Conservation (phyloP, 1,140 invertebrate genomes). For the Drosophila littoralis region DNA sequence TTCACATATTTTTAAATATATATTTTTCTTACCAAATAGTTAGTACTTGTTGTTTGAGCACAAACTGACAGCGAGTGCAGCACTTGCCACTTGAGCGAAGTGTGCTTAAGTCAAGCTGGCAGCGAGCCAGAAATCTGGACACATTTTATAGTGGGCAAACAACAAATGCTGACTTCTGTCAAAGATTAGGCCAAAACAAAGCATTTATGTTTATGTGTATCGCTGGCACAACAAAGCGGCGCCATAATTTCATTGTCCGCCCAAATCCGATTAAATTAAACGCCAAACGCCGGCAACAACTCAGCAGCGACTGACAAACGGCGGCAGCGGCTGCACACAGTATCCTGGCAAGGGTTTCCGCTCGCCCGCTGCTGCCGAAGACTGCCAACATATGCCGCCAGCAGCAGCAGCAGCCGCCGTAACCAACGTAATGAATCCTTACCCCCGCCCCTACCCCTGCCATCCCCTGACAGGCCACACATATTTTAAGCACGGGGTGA, state of each 20-base stretch:
- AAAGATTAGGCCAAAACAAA: constrained; percentile 79
- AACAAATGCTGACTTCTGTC: constrained; percentile 77
- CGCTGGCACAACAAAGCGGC: constrained; percentile 73
- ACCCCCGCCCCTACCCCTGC: neutral
- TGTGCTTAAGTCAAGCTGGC: constrained; percentile 51
- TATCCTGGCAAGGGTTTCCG: constrained; percentile 76
- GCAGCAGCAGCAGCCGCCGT: constrained; percentile 59
- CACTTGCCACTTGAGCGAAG: constrained; percentile 31
- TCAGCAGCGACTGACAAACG: constrained; percentile 50
- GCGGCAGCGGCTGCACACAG: constrained; percentile 68
- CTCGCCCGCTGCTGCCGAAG: constrained; percentile 59
- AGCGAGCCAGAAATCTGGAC: constrained; percentile 63
- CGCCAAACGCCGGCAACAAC: constrained; percentile 56
- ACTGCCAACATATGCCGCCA: constrained; percentile 81
- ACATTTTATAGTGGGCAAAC: constrained; percentile 62
- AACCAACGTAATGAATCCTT: constrained; percentile 60
- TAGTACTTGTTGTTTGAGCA: constrained; percentile 3
- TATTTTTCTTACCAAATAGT: constrained; percentile 3
- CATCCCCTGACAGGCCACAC: constrained; percentile 5
- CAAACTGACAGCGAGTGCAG: constrained; percentile 7
- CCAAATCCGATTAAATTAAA: constrained; percentile 80
- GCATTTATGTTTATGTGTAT: constrained; percentile 61
- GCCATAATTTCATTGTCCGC: constrained; percentile 73
- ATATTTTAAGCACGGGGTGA: constrained; percentile 44
- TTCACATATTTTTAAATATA: neutral